Base-by-base conservation (phyloP, 2,797 vertebrate species). In the Sibirionetta formosa region DNA sequence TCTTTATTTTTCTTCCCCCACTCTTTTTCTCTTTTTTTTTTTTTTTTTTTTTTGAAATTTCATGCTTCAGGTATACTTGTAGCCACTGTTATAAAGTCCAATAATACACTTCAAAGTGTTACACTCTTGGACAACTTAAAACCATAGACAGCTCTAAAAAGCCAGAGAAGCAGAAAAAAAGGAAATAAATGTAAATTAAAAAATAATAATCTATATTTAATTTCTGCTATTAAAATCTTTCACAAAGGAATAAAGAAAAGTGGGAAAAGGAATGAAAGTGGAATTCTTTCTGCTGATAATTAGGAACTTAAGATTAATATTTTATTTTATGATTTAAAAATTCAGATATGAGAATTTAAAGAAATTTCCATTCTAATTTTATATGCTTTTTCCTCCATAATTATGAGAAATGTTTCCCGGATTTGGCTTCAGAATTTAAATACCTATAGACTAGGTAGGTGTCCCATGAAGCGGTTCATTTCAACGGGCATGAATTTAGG, bases 371-470 rank as follows among this genome's bases (percentile, higher is more conserved):
- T 82, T 85, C 60, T 27, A 7, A 42, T 82, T 83, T 88, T 81
- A 72, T 16, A 16, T 61, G 8, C 2, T 24, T 50, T 50, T 78
- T 54, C 17, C 19, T 83, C 24, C 33, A 78, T 75, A 75, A 90
- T 58, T 14, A 29, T 54, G 16, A 70, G 31, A 76, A 84, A 64
- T 14, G 3, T 70, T 76, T 91, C 31, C 63, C 65, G 13, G 36
- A 73, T 58, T 12, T 73, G 36, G 9, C 33, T 85, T 81, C 36
- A 78, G n/a, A 83, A 72, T 92, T 90, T 61, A 61, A 78, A 71
- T 68, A 70, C 24, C 29, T 63, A 15, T 53, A 56, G 20, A 31
- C 31, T 20, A 9, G 38, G 19, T 50, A 69, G 38, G 3, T 76
- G 23, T 51, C 80, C 54, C 71, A 53, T 38, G 50, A 72, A 79